A percentile compares a stretch with the other conserved stretches of the same genome.
These are phyloP conservation scores for Periphyllus acericola DNA, from an alignment of 2,888 invertebrate species.

Conservation along the genomic window DNA sequence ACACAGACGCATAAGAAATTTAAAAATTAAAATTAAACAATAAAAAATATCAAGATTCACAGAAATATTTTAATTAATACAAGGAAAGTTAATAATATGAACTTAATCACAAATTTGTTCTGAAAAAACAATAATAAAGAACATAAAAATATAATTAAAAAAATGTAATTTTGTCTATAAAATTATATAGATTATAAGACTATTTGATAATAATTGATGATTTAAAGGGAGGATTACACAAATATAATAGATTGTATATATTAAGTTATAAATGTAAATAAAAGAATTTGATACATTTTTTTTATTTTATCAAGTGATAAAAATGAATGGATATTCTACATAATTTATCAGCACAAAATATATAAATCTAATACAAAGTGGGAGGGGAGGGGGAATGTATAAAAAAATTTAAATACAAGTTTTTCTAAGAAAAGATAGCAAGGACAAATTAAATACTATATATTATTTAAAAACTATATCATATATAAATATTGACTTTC, in stretches of 20 bases:
- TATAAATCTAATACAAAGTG: slow-evolving; percentile 1
- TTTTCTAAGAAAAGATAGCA: not conserved
- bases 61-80: not conserved
- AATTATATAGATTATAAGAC: not conserved
- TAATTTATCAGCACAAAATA: not conserved
- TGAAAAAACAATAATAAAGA: too few relatives aligned
- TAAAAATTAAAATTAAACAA: not conserved
- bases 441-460: slow-evolving; percentile 22
- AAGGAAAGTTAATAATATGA: not conserved
- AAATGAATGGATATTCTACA: not conserved
- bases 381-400: not conserved
- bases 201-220: not conserved
- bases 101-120: not conserved
- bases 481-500: slow-evolving; percentile 18
- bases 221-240: not conserved
- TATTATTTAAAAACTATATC: slow-evolving; percentile 3
- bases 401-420: slow-evolving; percentile 24
- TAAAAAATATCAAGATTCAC: not conserved
- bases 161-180: not conserved
- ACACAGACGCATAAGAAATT: not conserved
- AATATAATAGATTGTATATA: not conserved
- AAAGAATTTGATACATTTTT: not conserved
- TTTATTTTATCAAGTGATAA: not conserved
- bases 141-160: too few relatives aligned
- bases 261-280: not conserved